phyloP scores from a whole-genome alignment of 2,113 vertebrate species.

The Suncus etruscus region DNA sequence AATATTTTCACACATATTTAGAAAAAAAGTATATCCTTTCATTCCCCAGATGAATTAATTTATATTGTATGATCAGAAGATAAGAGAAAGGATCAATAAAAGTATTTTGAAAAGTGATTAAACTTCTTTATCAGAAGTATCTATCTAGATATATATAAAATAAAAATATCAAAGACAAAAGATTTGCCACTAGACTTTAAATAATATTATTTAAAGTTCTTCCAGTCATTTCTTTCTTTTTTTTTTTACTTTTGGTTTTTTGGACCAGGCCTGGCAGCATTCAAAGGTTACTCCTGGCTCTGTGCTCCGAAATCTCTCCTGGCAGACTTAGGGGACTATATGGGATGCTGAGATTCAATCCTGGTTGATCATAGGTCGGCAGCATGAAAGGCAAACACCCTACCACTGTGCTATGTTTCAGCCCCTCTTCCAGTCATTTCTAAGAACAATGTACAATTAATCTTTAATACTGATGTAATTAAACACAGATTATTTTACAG shows the following conservation, averaged over 20 bases:
- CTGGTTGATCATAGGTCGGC: too few relatives aligned
- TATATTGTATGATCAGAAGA: background rate
- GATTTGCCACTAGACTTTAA: background rate
- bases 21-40: background rate
- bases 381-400: too few relatives aligned
- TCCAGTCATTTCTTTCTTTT: constrained; percentile 3
- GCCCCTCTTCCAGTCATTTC: background rate
- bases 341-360: too few relatives aligned
- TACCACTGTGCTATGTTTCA: too few relatives aligned
- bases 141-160: background rate
- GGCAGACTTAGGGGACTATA: too few relatives aligned
- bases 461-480: background rate
- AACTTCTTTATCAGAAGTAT: background rate
- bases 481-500: background rate
- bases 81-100: background rate
- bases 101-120: background rate
- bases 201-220: background rate
- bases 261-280: too few relatives aligned
- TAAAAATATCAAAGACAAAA: background rate
- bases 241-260: too few relatives aligned
- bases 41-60: background rate
- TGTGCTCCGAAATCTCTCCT: too few relatives aligned
- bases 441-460: background rate
- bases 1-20: background rate
- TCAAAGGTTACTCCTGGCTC: too few relatives aligned